Base-by-base conservation (phyloP, 2,797 vertebrate species). In the Podargus strigoides region DNA sequence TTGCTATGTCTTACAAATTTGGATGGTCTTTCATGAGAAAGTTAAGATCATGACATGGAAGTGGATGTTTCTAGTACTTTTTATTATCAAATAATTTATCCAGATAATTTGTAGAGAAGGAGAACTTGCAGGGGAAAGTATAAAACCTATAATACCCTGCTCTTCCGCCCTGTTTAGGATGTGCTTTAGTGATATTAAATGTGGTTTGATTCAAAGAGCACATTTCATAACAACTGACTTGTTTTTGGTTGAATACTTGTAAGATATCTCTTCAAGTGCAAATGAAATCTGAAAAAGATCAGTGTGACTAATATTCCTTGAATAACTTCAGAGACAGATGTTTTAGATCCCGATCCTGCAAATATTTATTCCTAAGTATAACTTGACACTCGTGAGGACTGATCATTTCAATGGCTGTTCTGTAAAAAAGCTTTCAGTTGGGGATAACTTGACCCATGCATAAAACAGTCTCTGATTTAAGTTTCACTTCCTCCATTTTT, bases 271-370 rank as follows among this genome's bases (percentile, higher is more conserved):
- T 94, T 92, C 59, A 84, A 84, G 79, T 94, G 87, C 32, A 96
- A 83, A 90, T 89, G 60, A 46, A 96, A 76, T 66, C 19, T 93
- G 86, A 78, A 94, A 91, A 88, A 85, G 77, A 89, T 75, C 90
- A 36, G 47, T 78, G 86, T 94, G 93, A 77, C 27, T 88, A 93
- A 49, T 66, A 63, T 68, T 81, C 77, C 49, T 62, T 34, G 93
- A 88, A 85, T 90, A 80, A 64, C 36, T 91, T 70, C 47, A 94
- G 69, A 96, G n/a, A 66, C 52, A 58, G 39, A 34, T 81, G 68
- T 74, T 94, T 91, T 49, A 58, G 70, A 80, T 68, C 52, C 16
- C 1, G 8, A 52, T 50, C 34, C 75, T 87, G 50, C 47, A 94
- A 83, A 76, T 41, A 21, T 69, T 87, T 89, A 67, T 76, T 67